Percentiles rank a stretch among this genome's conserved stretches.
These are phyloP conservation scores for Dendrolimus houi DNA, from an alignment of 2,888 invertebrate genomes.

Conservation along the genomic window DNA sequence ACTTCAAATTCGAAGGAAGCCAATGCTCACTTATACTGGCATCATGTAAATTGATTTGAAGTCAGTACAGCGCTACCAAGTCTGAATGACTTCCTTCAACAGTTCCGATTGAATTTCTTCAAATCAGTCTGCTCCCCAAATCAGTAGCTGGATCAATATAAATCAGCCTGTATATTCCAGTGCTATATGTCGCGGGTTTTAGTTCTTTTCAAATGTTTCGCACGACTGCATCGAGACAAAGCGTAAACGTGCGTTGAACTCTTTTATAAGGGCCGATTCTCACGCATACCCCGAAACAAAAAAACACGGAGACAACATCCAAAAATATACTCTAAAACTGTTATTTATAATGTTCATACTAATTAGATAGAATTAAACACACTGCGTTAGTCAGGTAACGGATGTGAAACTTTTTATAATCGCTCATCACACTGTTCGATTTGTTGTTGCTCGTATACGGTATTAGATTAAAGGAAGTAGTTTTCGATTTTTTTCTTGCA, in stretches of 20 bases:
- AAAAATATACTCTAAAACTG: slow-evolving; percentile 36
- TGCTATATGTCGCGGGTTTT: slow-evolving; percentile 13
- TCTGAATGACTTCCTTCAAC: too few species aligned
- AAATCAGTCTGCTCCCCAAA: too few species aligned
- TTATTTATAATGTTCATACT: slow-evolving; percentile 36
- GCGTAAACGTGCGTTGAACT: slow-evolving; percentile 69
- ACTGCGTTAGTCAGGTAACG: slow-evolving; percentile 31
- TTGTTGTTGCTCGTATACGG: neutral
- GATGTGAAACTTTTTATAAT: slow-evolving; percentile 43
- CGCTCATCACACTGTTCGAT: slow-evolving; percentile 29
- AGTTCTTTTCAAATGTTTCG: slow-evolving; percentile 44
- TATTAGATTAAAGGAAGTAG: neutral
- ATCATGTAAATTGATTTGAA: too few species aligned
- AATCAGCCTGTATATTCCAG: too few species aligned
- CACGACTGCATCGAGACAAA: slow-evolving; percentile 52
- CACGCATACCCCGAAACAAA: slow-evolving; percentile 41
- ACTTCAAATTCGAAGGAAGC: too few species aligned
- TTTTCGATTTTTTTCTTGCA: neutral
- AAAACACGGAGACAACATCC: slow-evolving; percentile 16
- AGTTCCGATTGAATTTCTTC: too few species aligned
- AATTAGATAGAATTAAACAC: slow-evolving; percentile 21
- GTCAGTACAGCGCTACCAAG: too few species aligned
- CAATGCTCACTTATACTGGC: too few species aligned
- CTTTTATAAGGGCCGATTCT: slow-evolving; percentile 67
- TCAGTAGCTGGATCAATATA: too few species aligned